phyloP scores from a whole-genome alignment of 2,113 vertebrate species.

The Poicephalus gulielmi region DNA sequence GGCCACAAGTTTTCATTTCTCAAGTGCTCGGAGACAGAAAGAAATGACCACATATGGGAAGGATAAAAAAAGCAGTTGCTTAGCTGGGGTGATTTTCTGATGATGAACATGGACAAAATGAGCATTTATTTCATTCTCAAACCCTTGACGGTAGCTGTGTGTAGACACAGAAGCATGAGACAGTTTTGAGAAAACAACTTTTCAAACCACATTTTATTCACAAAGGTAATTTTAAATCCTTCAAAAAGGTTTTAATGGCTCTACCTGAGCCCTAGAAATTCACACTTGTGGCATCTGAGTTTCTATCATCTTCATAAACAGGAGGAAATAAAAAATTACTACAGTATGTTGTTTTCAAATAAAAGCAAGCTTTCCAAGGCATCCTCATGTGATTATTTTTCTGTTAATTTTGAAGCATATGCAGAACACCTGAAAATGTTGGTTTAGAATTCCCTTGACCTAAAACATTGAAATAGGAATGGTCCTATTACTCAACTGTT shows the following conservation, averaged over 20 bases:
- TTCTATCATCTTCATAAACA: background rate
- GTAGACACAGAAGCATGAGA: background rate
- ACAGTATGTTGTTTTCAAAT: background rate
- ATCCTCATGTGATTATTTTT: background rate
- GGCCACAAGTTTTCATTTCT: constrained; percentile 54
- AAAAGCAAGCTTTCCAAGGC: background rate
- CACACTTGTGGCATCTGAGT: background rate
- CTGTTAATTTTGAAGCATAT: background rate
- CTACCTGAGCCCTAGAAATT: background rate
- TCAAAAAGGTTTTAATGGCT: background rate
- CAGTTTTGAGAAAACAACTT: background rate
- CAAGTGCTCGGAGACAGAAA: constrained; percentile 26
- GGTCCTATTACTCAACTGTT: background rate
- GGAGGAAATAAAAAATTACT: background rate
- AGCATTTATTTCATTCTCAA: background rate
- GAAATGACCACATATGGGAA: constrained; percentile 29
- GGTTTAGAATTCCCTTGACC: background rate
- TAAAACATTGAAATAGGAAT: background rate
- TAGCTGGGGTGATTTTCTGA: background rate
- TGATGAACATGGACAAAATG: background rate
- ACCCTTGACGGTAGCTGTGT: background rate
- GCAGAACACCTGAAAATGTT: background rate
- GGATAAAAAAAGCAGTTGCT: background rate
- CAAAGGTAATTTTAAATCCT: background rate
- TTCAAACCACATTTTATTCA: background rate